Base-by-base conservation (phyloP, 1,140 invertebrate genomes). In the Acromyrmex echinatior region DNA sequence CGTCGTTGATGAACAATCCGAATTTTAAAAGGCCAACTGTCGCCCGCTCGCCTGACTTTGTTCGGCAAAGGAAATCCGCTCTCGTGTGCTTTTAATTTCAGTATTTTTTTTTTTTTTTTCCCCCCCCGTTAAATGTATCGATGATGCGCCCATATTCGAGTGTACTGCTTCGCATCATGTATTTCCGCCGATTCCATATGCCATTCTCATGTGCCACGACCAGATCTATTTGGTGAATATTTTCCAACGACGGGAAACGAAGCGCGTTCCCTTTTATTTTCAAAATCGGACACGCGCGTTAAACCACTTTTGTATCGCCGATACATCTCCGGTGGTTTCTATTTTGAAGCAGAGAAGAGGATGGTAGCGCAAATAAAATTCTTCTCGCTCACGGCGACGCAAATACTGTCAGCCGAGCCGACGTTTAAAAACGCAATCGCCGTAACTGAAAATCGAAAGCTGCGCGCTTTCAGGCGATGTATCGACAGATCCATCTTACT, bases 21-120 rank as follows among this genome's bases (percentile, higher is more conserved):
- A 91, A 93, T 94, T 94, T 94, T 90, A 94, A 95, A 95, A 93
- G 93, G 89, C 90, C 87, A 92, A 93, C 91, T 89, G 91, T 77
- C 90, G 73, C 81, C 84, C 87, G 71, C 85, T 80, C 78, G 60
- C 56, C 90, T 91, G 90, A 91, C 90, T 91, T 91, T 58, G 86
- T 82, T 85, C 45, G 77, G 90, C 88, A 90, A 91, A 90, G 89
- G 86, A 91, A 90, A 91, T 91, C 89, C 90, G 90, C 82, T 73
- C 87, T 90, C 21, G 81, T 56, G 63, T 18, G 31, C 35, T 81
- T 71, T 79, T 89, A 53, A 56, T 87, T 56, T 77, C 60, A 21
- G 53, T 14, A 63, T 21, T 31, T 31, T 51, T 51, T 76, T 87
- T 14, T 62, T 14, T 62, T 1, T 21, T 21, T 21, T 0, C 21